Base-by-base conservation (phyloP, 2,113 vertebrate genomes). In the Leptosomus discolor region DNA sequence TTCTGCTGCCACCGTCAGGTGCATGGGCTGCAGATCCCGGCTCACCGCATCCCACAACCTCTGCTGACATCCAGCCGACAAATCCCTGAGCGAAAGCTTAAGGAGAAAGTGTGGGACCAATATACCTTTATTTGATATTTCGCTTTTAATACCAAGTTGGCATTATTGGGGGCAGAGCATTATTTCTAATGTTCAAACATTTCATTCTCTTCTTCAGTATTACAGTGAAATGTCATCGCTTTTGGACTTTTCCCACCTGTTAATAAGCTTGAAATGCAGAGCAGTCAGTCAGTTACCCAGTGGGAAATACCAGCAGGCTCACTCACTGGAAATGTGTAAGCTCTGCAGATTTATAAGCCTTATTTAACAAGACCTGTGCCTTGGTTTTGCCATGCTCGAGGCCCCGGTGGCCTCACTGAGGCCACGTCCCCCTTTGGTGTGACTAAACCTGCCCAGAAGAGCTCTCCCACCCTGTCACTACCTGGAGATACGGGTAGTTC, bases 371-470 rank as follows among this genome's bases (percentile, higher is more conserved):
- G n/a, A 11, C 10, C 34, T 13, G 8, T 12, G 15, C 1, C 0
- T 2, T 78, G 46, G 0, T 74, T 77, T 41, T 43, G 4, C n/a
- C 0, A 0, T 15, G 32, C 37, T 54, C 2, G 8, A 36, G 50
- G 34, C 27, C 30, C 41, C 20, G 29, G 14, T 75, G 36, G 41
- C 5, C 1, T 50, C n/a, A 10, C 26, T 14, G 27, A 89, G 41
- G 41, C 41, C 27, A 50, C 15, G 4, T 85, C 32, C 26, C 17
- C 30, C 1, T 21, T 4, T 6, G n/a, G 12, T 11, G 58, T 32
- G 63, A 18, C 26, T 32, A 4, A 85, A 57, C 6, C 34, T 48
- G 41, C 32, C 10, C 4, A 16, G 24, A 29, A 45, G 60, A n/a
- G 46, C 46, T 37, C 24, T 53, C 24, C 15, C 43, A 20, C 9